Evolutionary conservation across 2,113 vertebrate genomes (phyloP).

Genomic region (Benitochromis conjunctus): DNA sequence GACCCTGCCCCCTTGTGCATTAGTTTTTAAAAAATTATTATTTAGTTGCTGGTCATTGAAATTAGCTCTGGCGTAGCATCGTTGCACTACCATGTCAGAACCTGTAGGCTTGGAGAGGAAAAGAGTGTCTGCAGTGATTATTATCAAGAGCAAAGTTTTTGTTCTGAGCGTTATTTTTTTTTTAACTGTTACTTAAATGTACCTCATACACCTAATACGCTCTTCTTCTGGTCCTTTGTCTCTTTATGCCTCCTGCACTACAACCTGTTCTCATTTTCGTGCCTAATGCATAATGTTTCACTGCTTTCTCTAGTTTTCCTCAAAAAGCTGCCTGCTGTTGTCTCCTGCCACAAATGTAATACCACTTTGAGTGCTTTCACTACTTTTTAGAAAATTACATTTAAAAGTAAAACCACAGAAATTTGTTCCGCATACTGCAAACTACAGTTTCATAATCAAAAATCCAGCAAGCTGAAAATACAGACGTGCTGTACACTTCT

Average conservation of each 20-base stretch:
- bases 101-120: neutral
- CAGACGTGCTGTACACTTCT: neutral
- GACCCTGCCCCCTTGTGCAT: neutral
- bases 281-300: neutral
- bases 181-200: neutral
- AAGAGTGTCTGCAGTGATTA: neutral
- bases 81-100: rapidly evolving
- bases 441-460: neutral
- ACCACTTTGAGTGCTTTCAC: neutral
- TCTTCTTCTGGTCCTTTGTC: neutral
- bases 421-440: neutral
- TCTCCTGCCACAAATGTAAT: neutral
- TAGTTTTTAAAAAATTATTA: rapidly evolving
- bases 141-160: neutral
- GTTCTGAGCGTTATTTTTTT: neutral
- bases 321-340: neutral
- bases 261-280: neutral
- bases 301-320: neutral
- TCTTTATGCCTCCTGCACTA: neutral
- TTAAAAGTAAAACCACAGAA: neutral
- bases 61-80: rapidly evolving
- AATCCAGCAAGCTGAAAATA: neutral
- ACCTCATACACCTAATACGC: neutral
- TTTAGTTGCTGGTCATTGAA: neutral
- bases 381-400: neutral